Percentiles rank a stretch among this genome's conserved stretches.
phyloP scores from a whole-genome alignment of 2,113 vertebrate species.

The Neolamprologus variostigma region DNA sequence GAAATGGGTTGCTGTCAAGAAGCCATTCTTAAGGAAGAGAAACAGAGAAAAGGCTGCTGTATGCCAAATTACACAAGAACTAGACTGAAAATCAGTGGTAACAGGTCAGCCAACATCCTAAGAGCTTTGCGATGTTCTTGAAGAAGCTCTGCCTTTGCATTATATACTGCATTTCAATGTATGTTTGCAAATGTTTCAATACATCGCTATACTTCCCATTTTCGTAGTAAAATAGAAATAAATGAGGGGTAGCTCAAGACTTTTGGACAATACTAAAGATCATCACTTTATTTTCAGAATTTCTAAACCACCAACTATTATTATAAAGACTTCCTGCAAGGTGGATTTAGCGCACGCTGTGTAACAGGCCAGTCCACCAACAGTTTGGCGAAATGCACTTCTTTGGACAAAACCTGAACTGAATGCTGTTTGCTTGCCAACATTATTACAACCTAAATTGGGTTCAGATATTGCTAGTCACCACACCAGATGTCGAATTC shows the following conservation, averaged over 20 bases:
- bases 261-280: not conserved
- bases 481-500: conserved; percentile 60
- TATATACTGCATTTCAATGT: not conserved
- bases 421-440: conserved; percentile 34
- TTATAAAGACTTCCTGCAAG: not conserved
- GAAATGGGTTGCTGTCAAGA: not conserved
- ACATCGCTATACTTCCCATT: not conserved
- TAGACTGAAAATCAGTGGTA: not conserved
- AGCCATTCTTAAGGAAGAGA: not conserved
- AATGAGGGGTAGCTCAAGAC: not conserved
- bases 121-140: not conserved
- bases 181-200: not conserved
- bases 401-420: not conserved
- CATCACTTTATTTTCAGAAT: not conserved
- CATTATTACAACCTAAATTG: conserved; percentile 49
- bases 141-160: not conserved
- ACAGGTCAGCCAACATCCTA: not conserved
- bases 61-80: not conserved
- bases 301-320: not conserved
- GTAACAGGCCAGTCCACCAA: not conserved
- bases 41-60: not conserved
- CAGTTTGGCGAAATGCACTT: conserved; percentile 2
- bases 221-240: not conserved
- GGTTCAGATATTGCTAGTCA: conserved; percentile 52
- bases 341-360: not conserved